Evolutionary conservation across 2,113 vertebrate genomes (phyloP).

Genomic region (Lamprologus speciosus): DNA sequence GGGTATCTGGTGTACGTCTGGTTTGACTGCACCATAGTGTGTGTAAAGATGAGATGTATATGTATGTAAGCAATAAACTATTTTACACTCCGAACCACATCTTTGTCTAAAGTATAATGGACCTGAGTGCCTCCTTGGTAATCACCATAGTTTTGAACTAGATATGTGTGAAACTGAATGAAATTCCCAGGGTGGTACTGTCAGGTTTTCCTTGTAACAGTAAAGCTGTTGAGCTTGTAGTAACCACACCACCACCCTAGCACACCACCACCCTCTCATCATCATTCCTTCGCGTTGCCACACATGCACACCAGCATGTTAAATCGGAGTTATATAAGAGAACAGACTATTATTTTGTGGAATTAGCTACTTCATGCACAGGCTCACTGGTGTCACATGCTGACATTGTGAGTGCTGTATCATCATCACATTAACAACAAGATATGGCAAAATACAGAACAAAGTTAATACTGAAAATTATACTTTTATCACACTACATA

Average conservation of each 20-base stretch:
- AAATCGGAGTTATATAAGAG: fast-evolving
- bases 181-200: fast-evolving
- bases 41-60: not conserved
- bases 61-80: not conserved
- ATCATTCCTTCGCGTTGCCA: not conserved
- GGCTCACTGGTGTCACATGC: not conserved
- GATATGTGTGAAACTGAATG: not conserved
- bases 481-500: not conserved
- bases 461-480: not conserved
- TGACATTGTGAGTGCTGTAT: not conserved
- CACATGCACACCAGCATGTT: not conserved
- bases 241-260: not conserved
- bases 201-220: not conserved
- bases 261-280: not conserved
- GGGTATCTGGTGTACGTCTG: fast-evolving
- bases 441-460: not conserved
- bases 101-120: not conserved
- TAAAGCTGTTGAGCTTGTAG: fast-evolving
- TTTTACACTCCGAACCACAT: not conserved
- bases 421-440: not conserved
- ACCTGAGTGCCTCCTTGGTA: not conserved
- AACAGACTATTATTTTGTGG: not conserved
- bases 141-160: not conserved
- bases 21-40: not conserved
- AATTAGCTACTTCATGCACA: not conserved